Percentiles rank a stretch among this genome's conserved stretches.
phyloP scores from a whole-genome alignment of 2,113 vertebrate genomes.

The Tympanuchus pallidicinctus region DNA sequence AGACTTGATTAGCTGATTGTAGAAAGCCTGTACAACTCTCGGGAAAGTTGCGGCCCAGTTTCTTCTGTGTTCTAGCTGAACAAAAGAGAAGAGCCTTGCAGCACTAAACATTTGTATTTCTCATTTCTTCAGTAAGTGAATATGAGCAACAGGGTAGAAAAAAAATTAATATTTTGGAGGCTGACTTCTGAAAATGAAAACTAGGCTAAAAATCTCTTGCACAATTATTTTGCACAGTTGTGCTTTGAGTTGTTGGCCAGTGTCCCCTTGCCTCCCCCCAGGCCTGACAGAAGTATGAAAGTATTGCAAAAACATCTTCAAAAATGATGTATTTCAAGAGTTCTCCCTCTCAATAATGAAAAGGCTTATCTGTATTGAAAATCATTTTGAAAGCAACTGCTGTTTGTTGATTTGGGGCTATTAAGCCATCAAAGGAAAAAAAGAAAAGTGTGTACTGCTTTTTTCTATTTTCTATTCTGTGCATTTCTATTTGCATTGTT shows the following conservation, averaged over 20 bases:
- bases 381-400: background rate
- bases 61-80: rapidly evolving
- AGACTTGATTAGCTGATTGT: background rate
- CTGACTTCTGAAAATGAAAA: background rate
- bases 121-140: background rate
- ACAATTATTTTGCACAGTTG: rapidly evolving
- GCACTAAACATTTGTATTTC: background rate
- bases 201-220: background rate
- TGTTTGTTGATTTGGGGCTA: background rate
- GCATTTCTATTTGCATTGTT: rapidly evolving
- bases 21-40: background rate
- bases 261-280: background rate
- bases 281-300: rapidly evolving
- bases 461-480: no score
- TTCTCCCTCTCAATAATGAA: background rate
- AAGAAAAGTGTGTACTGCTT: rapidly evolving
- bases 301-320: background rate
- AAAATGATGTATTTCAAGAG: no score
- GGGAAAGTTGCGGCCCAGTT: background rate
- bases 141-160: background rate
- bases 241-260: background rate
- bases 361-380: background rate
- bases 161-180: background rate
- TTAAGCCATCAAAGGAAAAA: background rate
- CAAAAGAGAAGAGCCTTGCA: background rate